phyloP scores from a whole-genome alignment of 2,888 invertebrate genomes.

The Drosophila atroscutellata region DNA sequence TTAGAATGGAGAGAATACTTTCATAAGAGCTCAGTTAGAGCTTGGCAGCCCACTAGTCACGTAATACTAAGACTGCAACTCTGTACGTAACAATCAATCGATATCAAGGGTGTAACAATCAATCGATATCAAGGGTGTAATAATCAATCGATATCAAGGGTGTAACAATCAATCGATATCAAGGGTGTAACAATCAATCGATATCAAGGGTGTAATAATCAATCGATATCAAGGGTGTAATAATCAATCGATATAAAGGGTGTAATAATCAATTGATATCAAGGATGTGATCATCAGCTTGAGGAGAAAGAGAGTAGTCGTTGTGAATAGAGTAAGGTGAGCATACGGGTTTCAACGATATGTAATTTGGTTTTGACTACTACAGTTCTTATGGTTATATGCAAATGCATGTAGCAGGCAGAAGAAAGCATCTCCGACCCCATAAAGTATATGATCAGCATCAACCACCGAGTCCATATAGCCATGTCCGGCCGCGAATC shows the following conservation, averaged over 20 bases:
- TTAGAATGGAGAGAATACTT: not conserved
- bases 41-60: not conserved
- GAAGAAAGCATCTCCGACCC: too few relatives aligned
- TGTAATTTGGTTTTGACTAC: not conserved
- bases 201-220: not conserved
- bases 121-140: not conserved
- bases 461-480: too few relatives aligned
- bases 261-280: not conserved
- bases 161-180: not conserved
- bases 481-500: too few relatives aligned
- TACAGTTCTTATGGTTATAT: not conserved
- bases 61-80: not conserved
- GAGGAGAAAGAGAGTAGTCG: too few relatives aligned
- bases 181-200: not conserved
- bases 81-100: not conserved
- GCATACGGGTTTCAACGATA: not conserved
- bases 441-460: too few relatives aligned
- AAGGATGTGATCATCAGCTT: too few relatives aligned
- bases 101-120: not conserved
- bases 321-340: too few relatives aligned
- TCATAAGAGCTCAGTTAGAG: not conserved
- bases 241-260: not conserved
- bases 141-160: not conserved
- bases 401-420: too few relatives aligned
- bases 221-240: not conserved